Evolutionary conservation across 2,888 invertebrate species (phyloP).

Genomic region (Athetis lepigone): DNA sequence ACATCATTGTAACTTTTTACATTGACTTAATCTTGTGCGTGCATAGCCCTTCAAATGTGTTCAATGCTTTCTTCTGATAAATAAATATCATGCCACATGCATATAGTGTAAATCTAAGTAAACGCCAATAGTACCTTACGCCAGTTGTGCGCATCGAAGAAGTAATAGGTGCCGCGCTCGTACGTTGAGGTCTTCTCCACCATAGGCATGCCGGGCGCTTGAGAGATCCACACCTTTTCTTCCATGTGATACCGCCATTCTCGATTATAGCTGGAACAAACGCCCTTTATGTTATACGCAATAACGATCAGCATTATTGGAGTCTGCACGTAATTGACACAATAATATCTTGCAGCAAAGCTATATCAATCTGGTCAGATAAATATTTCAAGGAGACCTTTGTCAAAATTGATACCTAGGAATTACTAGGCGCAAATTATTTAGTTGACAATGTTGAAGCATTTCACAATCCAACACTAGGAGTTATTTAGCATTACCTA

Average conservation of each 20-base stretch:
- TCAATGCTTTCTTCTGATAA: neutral
- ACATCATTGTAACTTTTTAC: neutral
- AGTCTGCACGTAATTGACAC: too few species aligned
- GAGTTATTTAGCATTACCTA: slow-evolving; percentile 4
- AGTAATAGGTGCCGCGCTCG: slow-evolving; percentile 99
- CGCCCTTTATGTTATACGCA: neutral
- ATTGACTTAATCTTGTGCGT: neutral
- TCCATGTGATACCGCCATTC: slow-evolving; percentile 99
- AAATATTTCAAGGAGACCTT: neutral
- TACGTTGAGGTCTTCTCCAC: slow-evolving; percentile 98
- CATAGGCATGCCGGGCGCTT: slow-evolving; percentile 98
- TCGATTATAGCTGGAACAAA: slow-evolving; percentile 95
- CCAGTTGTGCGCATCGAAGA: slow-evolving; percentile 99
- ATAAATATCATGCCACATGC: slow-evolving; percentile 22
- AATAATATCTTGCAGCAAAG: neutral
- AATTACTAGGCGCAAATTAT: neutral
- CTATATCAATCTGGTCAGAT: neutral
- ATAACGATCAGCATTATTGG: neutral
- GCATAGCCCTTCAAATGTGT: neutral
- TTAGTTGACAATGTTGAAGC: slow-evolving; percentile 6
- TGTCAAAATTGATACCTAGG: slow-evolving; percentile 3
- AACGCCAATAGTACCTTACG: slow-evolving; percentile 92
- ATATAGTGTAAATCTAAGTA: slow-evolving; percentile 44
- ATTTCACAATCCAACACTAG: slow-evolving; percentile 8
- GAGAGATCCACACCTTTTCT: slow-evolving; percentile 99